Evolutionary conservation across 1,140 invertebrate species (phyloP), one percentile per base, ranked within the genome.

Genomic region (Bombus impatiens): DNA sequence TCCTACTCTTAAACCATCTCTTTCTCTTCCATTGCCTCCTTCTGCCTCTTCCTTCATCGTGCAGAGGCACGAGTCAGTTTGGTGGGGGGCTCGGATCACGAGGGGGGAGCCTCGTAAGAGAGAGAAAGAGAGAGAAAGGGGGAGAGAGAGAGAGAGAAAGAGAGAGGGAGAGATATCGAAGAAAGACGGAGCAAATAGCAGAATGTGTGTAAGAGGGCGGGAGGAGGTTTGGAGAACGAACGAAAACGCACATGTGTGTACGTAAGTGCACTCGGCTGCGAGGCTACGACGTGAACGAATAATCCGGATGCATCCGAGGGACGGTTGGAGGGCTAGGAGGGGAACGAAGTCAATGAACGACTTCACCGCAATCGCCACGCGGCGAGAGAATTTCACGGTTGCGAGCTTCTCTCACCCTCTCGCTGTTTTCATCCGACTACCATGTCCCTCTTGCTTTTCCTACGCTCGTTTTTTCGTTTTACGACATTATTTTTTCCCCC

Each of bases 271-370:
- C 79, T 78, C 81, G 79, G 74, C 35, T 70, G 76, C 80, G 57
- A 78, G 40, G 79, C 82, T 87, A 77, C 89, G 78, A 88, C 84
- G 78, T 88, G 88, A 84, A 81, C 87, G 89, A 90, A 88, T 90
- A 86, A 90, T 90, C 86, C 88, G 88, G 87, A 89, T 89, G 88
- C 88, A 89, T 72, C 84, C 79, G 42, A 42, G 59, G 10, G 70
- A 59, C 15, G 35, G 37, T 37, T 25, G 32, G 72, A 72, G 40
- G 35, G 15, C 3, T 25, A 35, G 32, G 44, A 53, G 53, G 71
- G 84, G 35, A 62, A 72, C 59, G 84, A 85, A 90, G 89, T 90
- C 89, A 88, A 90, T 89, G 86, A 89, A 90, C 89, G 89, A 78
- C 72, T 89, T 86, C 78, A 65, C 44, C 81, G 85, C 78, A 84